Evolutionary conservation across 2,888 invertebrate species (phyloP).

Genomic region (Marronus borbonicus): DNA sequence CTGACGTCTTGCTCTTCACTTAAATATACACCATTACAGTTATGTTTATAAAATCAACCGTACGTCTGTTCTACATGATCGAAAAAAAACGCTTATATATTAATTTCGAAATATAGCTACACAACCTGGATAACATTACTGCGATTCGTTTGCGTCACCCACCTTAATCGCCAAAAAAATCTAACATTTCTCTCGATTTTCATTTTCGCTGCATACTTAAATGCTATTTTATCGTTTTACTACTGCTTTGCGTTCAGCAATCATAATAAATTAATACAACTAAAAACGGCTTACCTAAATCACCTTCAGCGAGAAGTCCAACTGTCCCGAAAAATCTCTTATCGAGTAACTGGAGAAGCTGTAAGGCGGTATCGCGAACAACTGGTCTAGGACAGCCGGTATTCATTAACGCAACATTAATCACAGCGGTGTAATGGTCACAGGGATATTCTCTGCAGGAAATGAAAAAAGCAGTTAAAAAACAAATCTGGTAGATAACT

Average conservation of each 20-base stretch:
- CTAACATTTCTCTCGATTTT: too few species aligned
- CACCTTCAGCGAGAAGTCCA: slow-evolving; percentile 81
- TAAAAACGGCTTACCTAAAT: slow-evolving; percentile 75
- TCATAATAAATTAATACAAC: too few species aligned
- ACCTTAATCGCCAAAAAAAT: too few species aligned
- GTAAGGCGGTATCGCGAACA: slow-evolving; percentile 95
- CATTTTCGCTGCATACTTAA: too few species aligned
- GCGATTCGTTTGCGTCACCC: too few species aligned
- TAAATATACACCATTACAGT: too few species aligned
- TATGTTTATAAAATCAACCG: too few species aligned
- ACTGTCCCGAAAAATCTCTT: slow-evolving; percentile 94
- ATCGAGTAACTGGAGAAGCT: slow-evolving; percentile 93
- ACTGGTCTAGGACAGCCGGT: slow-evolving; percentile 94
- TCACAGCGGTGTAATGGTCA: slow-evolving; percentile 97
- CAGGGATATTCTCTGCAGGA: slow-evolving; percentile 92
- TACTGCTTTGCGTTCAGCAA: neutral
- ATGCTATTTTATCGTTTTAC: neutral
- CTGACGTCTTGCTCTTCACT: too few species aligned
- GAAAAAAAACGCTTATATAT: too few species aligned
- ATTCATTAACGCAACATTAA: slow-evolving; percentile 97
- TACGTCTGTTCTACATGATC: too few species aligned
- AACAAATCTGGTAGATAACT: neutral
- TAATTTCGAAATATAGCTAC: too few species aligned
- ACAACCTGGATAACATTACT: too few species aligned
- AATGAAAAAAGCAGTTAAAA: neutral